phyloP scores from a whole-genome alignment of 1,140 invertebrate genomes.

The Drosophila melanogaster region Release_6_plus_ISO1_MT NT_033779.5:12540501-12541000 shows the following conservation, averaged over 20 bases:
- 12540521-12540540: constrained; percentile 29
- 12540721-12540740: constrained; percentile 44
- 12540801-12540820: constrained; percentile 26
- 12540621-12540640: constrained; percentile 17
- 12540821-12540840: constrained; percentile 62
- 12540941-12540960: constrained; percentile 21
- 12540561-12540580: constrained; percentile 34
- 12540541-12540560: constrained; percentile 40
- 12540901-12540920: constrained; percentile 47
- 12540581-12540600: constrained; percentile 8
- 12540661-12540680: constrained; percentile 46
- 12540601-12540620: constrained; percentile 14
- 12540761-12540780: constrained; percentile 37
- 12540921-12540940: constrained; percentile 1
- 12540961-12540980: constrained; percentile 6
- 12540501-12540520: constrained; percentile 5
- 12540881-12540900: constrained; percentile 75
- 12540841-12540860: constrained; percentile 56
- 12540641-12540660: neutral
- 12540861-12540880: constrained; percentile 72
- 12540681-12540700: constrained; percentile 40
- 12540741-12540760: constrained; percentile 45
- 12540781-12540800: constrained; percentile 17
- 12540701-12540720: constrained; percentile 61
- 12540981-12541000: constrained; percentile 34